Evolutionary conservation across 2,888 invertebrate species (phyloP), one percentile per base, ranked within the genome.

Genomic region (Stomorhina lunata): DNA sequence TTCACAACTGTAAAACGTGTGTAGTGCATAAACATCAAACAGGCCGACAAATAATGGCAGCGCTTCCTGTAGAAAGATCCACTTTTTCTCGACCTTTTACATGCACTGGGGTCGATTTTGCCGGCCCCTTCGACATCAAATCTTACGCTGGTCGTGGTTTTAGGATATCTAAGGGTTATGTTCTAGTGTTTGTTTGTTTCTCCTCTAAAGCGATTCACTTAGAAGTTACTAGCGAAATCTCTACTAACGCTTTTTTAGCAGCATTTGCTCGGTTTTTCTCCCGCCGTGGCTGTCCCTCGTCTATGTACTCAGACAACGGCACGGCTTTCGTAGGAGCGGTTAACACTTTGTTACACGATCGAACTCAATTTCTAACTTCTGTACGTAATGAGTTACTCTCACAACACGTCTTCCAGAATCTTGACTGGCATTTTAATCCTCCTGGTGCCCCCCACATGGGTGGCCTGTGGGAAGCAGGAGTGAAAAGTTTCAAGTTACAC

Each of bases 231-330:
- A 32, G 15, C 9, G 32, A 55, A 17, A 55, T 55, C 6, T 55
- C 32, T 17, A 55, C 55, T 15, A 5, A 5, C 7, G 32, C 20
- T 43, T 69, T 29, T n/a, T n/a, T 57, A 5, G 32, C 57, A 2
- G 69, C 69, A 15, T 59, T 59, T 3, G 5, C 71, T 4, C 71
- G 71, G 2, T 71, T 59, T 32, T 27, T 59, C 7, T 45, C 55
- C 10, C 55, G 57, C 1, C 57, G 55, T 6, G 43, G 57, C 29
- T 57, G 55, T 25, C 68, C 68, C 6, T 34, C 10, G 9, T 20
- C 6, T 5, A 53, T 68, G 1, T 53, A 53, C 22, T 68, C 53
- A 2, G 53, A 68, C 15, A 68, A 68, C 34, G 66, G 53, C 22
- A 53, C 53, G 7, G 37, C 53, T 17, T 53, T 53, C 53, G 53